Conservation (phyloP, 1,140 invertebrate genomes). For the Chymomyza costata region DNA sequence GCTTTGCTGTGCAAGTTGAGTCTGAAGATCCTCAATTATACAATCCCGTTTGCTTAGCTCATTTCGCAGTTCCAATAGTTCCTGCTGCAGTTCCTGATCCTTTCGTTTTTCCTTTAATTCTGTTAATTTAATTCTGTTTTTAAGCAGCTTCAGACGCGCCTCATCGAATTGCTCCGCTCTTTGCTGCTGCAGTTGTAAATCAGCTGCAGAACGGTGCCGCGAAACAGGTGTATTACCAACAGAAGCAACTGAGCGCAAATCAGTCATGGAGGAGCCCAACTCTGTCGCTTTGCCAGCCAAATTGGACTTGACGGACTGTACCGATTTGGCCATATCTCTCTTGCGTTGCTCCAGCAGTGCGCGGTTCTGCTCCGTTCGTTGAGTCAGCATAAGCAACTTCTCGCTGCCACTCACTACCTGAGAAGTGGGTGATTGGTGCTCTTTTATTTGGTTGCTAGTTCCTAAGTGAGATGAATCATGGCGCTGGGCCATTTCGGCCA, state of each 20-base stretch:
- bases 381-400: slow-evolving; percentile 76
- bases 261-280: slow-evolving; percentile 69
- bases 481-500: slow-evolving; percentile 1
- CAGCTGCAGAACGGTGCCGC: slow-evolving; percentile 58
- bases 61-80: slow-evolving; percentile 34
- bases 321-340: slow-evolving; percentile 46
- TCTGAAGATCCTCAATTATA: slow-evolving; percentile 38
- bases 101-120: slow-evolving; percentile 50
- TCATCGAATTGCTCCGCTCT: slow-evolving; percentile 30
- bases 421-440: neutral
- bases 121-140: slow-evolving; percentile 52
- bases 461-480: slow-evolving; percentile 35
- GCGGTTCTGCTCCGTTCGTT: slow-evolving; percentile 77
- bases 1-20: slow-evolving; percentile 13
- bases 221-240: slow-evolving; percentile 31
- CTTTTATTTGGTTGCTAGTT: slow-evolving; percentile 45
- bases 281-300: slow-evolving; percentile 51
- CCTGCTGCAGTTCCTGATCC: slow-evolving; percentile 44
- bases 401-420: slow-evolving; percentile 66
- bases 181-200: slow-evolving; percentile 42
- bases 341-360: slow-evolving; percentile 57
- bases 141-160: slow-evolving; percentile 42
- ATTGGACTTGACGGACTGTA: slow-evolving; percentile 34
- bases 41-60: slow-evolving; percentile 29
- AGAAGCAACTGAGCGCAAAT: slow-evolving; percentile 39